Percentiles rank a stretch among this genome's conserved stretches.
Evolutionary conservation across 2,888 invertebrate genomes (phyloP).

Genomic region (Apodemia duryi): DNA sequence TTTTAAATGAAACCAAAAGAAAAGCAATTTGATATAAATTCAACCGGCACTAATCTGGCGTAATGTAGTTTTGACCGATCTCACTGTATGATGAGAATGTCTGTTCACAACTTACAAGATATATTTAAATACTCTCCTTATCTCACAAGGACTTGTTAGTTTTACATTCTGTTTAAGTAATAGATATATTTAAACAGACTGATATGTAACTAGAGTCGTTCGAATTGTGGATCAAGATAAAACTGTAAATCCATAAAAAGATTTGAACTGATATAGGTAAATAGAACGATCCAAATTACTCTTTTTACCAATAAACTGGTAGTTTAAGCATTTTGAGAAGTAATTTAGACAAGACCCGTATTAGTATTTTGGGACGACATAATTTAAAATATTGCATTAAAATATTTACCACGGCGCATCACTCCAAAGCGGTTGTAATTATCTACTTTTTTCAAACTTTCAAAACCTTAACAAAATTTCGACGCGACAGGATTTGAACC

Average conservation of each 20-base stretch:
- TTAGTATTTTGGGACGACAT: too few relatives aligned
- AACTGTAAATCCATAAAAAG: background rate
- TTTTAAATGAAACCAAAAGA: background rate
- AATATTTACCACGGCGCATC: too few relatives aligned
- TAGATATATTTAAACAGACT: background rate
- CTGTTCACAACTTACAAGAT: background rate
- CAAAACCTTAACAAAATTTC: too few relatives aligned
- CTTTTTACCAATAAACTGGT: background rate
- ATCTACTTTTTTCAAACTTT: too few relatives aligned
- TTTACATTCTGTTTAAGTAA: background rate
- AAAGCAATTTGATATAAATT: constrained; percentile 1
- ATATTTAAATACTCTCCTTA: constrained; percentile 2
- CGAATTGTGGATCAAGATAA: background rate
- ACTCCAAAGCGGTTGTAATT: too few relatives aligned
- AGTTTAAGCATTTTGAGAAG: too few relatives aligned
- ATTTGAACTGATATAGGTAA: background rate
- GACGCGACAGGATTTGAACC: too few relatives aligned
- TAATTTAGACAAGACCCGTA: too few relatives aligned
- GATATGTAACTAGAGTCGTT: background rate
- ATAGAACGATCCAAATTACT: background rate
- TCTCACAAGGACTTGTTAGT: constrained; percentile 14
- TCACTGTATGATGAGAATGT: background rate
- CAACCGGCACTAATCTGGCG: constrained; percentile 12
- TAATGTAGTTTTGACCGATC: background rate
- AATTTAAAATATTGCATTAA: too few relatives aligned